These are phyloP conservation scores for Pelodytes ibericus DNA, from an alignment of 2,797 vertebrate genomes.

Conservation along the genomic window DNA sequence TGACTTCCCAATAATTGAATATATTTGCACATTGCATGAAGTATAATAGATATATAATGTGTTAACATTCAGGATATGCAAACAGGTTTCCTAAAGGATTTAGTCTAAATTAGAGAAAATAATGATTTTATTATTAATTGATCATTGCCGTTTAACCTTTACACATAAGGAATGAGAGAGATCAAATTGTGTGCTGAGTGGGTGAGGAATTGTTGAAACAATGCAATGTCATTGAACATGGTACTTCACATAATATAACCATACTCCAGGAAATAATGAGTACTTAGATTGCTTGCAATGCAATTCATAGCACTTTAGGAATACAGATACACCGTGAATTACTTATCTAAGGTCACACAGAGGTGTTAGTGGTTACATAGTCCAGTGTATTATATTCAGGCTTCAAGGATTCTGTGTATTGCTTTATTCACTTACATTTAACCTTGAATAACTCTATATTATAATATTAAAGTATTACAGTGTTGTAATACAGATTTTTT, in stretches of 20 bases:
- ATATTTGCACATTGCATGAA: neutral
- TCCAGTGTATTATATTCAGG: neutral
- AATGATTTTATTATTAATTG: conserved; percentile 45
- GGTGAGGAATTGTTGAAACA: conserved; percentile 41
- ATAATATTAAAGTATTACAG: no score
- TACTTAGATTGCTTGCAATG: conserved; percentile 33
- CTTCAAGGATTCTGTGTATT: neutral
- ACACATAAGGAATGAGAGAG: conserved; percentile 19
- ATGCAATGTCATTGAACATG: conserved; percentile 35
- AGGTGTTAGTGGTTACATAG: conserved; percentile 1
- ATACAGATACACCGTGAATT: conserved; percentile 20
- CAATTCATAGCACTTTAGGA: conserved; percentile 30
- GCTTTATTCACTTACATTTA: no score
- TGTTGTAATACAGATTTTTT: no score
- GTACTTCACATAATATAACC: conserved; percentile 40
- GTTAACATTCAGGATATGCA: conserved; percentile 11
- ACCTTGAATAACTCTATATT: no score
- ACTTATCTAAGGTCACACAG: conserved; percentile 25
- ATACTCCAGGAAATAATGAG: conserved; percentile 42
- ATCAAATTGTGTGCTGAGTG: conserved; percentile 30
- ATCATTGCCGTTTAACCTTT: conserved; percentile 44
- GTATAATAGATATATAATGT: conserved; percentile 3
- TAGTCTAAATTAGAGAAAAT: conserved; percentile 26
- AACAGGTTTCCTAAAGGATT: neutral
- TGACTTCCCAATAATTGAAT: neutral